Percentiles rank a stretch among this genome's conserved stretches.
phyloP scores from a whole-genome alignment of 2,113 vertebrate genomes.

The Rhabdomys dilectus region DNA sequence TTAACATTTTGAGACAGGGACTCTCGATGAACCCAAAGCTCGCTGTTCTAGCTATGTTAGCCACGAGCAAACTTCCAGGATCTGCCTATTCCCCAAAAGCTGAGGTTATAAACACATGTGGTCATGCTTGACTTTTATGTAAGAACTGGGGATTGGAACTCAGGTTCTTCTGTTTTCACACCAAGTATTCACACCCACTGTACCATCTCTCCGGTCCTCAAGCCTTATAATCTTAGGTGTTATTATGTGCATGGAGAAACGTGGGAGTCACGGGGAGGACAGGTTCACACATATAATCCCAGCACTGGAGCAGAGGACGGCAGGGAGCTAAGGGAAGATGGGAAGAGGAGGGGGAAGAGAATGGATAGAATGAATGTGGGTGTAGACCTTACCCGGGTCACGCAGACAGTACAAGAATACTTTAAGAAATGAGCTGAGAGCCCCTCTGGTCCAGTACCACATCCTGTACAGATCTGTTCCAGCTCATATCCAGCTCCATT shows the following conservation, averaged over 20 bases:
- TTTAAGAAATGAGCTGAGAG: not conserved
- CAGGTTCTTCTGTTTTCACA: not conserved
- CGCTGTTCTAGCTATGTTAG: no score
- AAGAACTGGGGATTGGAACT: not conserved
- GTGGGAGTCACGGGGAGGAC: not conserved
- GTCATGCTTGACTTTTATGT: not conserved
- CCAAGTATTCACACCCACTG: not conserved
- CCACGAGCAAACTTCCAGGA: not conserved
- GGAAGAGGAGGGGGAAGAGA: not conserved
- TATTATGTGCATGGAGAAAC: constrained; percentile 5
- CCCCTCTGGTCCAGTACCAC: not conserved
- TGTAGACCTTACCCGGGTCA: not conserved
- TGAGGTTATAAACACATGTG: not conserved
- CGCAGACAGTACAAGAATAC: not conserved
- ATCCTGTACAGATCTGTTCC: not conserved
- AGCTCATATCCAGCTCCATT: not conserved
- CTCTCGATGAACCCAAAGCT: not conserved
- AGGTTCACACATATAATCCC: not conserved
- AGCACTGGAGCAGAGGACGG: not conserved
- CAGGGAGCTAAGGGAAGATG: no score
- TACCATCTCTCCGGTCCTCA: not conserved
- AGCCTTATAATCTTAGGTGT: not conserved
- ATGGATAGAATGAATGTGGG: not conserved
- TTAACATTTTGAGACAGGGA: not conserved
- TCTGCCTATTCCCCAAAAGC: not conserved